Conservation (phyloP, 2,888 invertebrate genomes). For the Lasioglossum calceatum region DNA sequence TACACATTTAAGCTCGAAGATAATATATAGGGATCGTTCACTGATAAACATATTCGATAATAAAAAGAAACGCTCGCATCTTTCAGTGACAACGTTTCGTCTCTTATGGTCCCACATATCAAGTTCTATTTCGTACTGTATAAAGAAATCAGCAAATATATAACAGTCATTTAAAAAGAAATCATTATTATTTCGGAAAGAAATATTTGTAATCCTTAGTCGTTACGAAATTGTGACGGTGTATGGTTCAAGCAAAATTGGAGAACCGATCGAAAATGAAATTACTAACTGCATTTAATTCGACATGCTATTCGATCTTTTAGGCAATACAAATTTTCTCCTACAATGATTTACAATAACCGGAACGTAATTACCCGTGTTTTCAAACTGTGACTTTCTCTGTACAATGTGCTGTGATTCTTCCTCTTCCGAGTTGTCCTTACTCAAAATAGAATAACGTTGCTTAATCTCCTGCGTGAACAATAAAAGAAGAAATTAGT, state of each 20-base stretch:
- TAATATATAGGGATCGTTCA: constrained; percentile 14
- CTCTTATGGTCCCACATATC: constrained; percentile 50
- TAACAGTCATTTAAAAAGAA: background rate
- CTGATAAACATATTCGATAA: constrained; percentile 25
- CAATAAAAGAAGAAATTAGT: background rate
- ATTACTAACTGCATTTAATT: constrained; percentile 50
- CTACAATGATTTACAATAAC: constrained; percentile 48
- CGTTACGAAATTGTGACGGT: background rate
- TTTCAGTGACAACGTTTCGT: constrained; percentile 17
- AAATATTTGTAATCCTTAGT: background rate
- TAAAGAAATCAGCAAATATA: constrained; percentile 27
- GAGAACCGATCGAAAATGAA: constrained; percentile 23
- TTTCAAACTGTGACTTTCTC: constrained; percentile 14
- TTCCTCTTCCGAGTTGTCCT: constrained; percentile 17
- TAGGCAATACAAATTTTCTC: constrained; percentile 61
- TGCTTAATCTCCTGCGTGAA: constrained; percentile 34
- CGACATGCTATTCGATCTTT: constrained; percentile 48
- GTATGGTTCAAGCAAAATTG: constrained; percentile 10
- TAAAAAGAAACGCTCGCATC: constrained; percentile 3
- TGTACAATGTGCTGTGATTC: background rate
- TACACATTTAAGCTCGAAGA: constrained; percentile 27
- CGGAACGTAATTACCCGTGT: constrained; percentile 16
- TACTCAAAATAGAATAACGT: constrained; percentile 19
- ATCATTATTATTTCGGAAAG: background rate
- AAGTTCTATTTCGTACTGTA: constrained; percentile 11